These are phyloP conservation scores for Pipistrellus nathusii DNA, from an alignment of 2,797 vertebrate species.

Conservation along the genomic window DNA sequence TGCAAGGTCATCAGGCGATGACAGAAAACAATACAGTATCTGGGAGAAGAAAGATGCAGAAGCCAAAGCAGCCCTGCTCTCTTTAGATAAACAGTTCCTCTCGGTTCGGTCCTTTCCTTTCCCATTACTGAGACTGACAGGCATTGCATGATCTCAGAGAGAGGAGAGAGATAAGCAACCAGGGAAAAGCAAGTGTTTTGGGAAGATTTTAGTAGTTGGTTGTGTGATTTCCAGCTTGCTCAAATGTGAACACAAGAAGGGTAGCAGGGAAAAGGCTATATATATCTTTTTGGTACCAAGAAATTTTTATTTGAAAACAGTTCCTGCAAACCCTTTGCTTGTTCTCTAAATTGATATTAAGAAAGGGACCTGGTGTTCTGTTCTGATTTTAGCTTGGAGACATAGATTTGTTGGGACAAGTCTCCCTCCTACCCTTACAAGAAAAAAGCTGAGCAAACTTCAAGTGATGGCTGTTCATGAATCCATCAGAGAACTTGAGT, in stretches of 20 bases:
- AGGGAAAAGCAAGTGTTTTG: background rate
- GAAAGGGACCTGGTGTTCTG: background rate
- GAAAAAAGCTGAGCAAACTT: background rate
- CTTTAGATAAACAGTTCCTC: constrained; percentile 56
- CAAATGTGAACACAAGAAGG: background rate
- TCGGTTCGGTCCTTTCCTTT: background rate
- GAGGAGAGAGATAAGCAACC: constrained; percentile 51
- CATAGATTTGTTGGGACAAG: background rate
- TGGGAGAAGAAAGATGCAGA: constrained; percentile 8
- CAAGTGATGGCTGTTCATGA: background rate
- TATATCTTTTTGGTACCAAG: background rate
- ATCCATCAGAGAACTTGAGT: background rate
- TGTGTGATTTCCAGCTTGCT: background rate
- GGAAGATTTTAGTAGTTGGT: background rate
- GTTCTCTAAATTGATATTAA: background rate
- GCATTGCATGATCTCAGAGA: constrained; percentile 23
- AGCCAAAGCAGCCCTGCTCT: background rate
- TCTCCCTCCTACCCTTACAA: accelerated
- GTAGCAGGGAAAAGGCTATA: background rate
- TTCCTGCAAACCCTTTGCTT: background rate
- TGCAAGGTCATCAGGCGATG: constrained; percentile 44
- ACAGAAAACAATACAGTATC: constrained; percentile 45
- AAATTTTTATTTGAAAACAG: constrained; percentile 29
- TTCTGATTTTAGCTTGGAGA: background rate
- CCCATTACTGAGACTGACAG: constrained; percentile 52